phyloP scores from a whole-genome alignment of 30 jellyfish, hydroid and myxozoan genomes.

The Aurelia sp. region DNA sequence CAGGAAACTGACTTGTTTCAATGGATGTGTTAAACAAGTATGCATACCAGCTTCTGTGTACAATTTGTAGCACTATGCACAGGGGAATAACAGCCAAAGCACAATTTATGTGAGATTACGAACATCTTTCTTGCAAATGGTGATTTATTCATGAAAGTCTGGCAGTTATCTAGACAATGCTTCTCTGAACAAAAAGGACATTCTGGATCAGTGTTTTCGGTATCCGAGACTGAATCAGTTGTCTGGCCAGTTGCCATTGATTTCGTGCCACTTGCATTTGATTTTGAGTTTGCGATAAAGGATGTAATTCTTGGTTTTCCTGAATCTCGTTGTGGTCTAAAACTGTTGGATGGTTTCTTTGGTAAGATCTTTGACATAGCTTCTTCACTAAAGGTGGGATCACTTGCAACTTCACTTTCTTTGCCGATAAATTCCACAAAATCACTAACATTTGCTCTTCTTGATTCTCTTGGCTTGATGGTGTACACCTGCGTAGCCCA shows the following conservation, averaged over 20 bases:
- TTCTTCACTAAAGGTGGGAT: slow-evolving; percentile 43
- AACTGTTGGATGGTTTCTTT: slow-evolving; percentile 31
- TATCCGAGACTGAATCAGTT: slow-evolving; percentile 22
- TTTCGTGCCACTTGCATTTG: slow-evolving; percentile 8
- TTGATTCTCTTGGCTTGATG: slow-evolving; percentile 43
- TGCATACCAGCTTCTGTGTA: slow-evolving; percentile 53
- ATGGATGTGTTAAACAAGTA: no score
- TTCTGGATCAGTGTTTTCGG: slow-evolving; percentile 31
- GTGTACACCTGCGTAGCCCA: slow-evolving; percentile 48
- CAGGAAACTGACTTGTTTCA: no score
- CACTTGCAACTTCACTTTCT: slow-evolving; percentile 43
- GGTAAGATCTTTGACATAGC: slow-evolving; percentile 42
- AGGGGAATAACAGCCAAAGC: slow-evolving; percentile 57
- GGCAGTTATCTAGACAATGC: slow-evolving; percentile 47
- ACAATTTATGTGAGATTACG: slow-evolving; percentile 31
- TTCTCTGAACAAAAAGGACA: slow-evolving; percentile 50
- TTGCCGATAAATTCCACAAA: slow-evolving; percentile 42
- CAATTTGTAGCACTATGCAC: slow-evolving; percentile 20
- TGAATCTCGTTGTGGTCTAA: slow-evolving; percentile 16
- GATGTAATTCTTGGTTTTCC: slow-evolving; percentile 38
- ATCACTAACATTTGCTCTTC: slow-evolving; percentile 38
- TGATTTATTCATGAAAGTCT: slow-evolving; percentile 20
- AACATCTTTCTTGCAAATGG: slow-evolving; percentile 42
- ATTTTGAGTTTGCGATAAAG: neutral
- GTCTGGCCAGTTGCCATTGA: neutral